Conservation (phyloP, 2,797 vertebrate species). For the Gallirallus australis region DNA sequence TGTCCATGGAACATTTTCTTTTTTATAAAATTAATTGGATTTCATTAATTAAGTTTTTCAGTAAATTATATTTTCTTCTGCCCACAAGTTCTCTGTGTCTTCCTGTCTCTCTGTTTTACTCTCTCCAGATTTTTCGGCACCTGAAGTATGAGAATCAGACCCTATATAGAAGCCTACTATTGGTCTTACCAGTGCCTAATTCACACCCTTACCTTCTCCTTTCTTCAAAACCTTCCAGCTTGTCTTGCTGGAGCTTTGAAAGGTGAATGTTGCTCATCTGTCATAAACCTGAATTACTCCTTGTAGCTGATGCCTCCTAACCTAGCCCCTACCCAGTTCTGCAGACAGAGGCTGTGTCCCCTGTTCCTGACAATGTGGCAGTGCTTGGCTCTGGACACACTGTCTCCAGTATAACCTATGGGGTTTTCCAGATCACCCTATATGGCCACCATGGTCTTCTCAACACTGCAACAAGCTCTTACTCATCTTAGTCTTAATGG, state of each 20-base stretch:
- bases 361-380: not conserved
- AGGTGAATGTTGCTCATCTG: not conserved
- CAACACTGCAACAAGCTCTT: not conserved
- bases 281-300: not conserved
- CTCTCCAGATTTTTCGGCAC: not conserved
- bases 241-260: not conserved
- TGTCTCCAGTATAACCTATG: not conserved
- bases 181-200: not conserved
- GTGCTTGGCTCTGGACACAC: not conserved
- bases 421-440: not conserved
- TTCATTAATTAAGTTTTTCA: not conserved
- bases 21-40: not conserved
- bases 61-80: not conserved
- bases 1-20: not conserved
- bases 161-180: not conserved
- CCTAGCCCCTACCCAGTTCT: not conserved
- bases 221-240: not conserved
- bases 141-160: not conserved
- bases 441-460: not conserved
- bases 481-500: not conserved
- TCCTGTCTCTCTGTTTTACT: not conserved
- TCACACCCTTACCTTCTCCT: not conserved
- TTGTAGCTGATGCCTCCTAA: not conserved
- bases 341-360: not conserved
- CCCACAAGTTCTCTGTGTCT: not conserved